Evolutionary conservation across 2,888 invertebrate genomes (phyloP), one percentile per base, ranked within the genome.

Genomic region (Dendrolimus pini): DNA sequence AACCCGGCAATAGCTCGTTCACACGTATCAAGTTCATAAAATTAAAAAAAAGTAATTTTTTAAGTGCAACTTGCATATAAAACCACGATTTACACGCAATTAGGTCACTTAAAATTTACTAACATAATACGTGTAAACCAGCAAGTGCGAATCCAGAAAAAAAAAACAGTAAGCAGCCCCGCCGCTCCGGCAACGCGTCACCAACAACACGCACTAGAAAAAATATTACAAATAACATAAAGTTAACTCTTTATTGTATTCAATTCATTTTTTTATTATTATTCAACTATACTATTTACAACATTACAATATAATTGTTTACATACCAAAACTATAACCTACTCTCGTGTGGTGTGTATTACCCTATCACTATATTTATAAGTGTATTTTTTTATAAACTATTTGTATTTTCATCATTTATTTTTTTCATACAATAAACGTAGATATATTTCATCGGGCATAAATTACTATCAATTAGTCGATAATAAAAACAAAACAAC

Each of bases 391-490:
- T 85, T 66, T 75, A 73, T 83, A 82, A 86, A 79, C 85, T 88
- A 89, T 89, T 89, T 90, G 89, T 89, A 89, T 89, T 86, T 85
- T 82, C 85, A 82, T 87, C 64, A 30, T 68, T 69, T 80, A 83
- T 80, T 81, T 75, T 73, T 74, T 67, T 71, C 72, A 81, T 77
- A 81, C 81, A 72, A 85, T 85, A 86, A 82, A 82, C 79, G 78
- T 86, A 83, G 85, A 83, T 63, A 79, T 83, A 85, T 85, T 85
- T 76, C 74, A 77, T 75, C 71, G 83, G 74, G 87, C 89, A 90
- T 90, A 90, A 90, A 90, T 90, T 88, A 90, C 86, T 89, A 89
- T 86, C 78, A 86, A 83, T 89, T 85, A 79, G 84, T 81, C 75
- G 81, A 78, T 77, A 80, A 81, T 82, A 86, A 78, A 79, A 85